Evolutionary conservation across 1,140 invertebrate species (phyloP), one percentile per base, ranked within the genome.

Genomic region (Asobara japonica): DNA sequence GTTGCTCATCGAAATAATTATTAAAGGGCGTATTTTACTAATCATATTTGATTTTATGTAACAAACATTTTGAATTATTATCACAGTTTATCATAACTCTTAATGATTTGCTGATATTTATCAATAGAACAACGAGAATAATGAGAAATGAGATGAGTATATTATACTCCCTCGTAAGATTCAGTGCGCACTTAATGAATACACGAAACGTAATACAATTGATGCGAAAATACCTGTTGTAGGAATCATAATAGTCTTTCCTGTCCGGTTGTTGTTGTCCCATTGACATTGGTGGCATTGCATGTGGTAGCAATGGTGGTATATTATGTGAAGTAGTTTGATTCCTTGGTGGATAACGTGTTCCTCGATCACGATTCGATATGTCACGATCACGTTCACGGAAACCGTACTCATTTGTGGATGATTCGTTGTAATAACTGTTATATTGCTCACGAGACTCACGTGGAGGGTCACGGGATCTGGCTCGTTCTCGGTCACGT

Each of bases 241-340:
- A 87, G 81, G 86, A 86, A 84, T 88, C 86, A 87, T 87, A 88
- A 87, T 87, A 88, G 83, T 88, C 86, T 88, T 88, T 87, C 85
- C 86, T 87, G 81, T 88, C 86, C 85, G 80, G 79, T 77, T 83
- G 80, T 69, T 81, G 82, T 7, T 62, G 51, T 41, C 65, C 71
- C 45, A 71, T 65, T 33, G 77, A 72, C 64, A 74, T 82, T 79
- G 80, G 75, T 51, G 80, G 82, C 29, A 79, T 78, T 75, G 80
- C 66, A 77, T 79, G 78, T 22, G 83, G 78, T 74, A 82, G 68
- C 65, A 84, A 68, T 13, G 83, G 78, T 65, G 83, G 79, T 81
- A 81, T 82, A 71, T 82, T 83, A 65, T 84, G 82, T 25, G 79
- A 72, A 20, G 80, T 74, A 62, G 75, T 74, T 78, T 82, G 84